Base-by-base conservation (phyloP, 2,888 invertebrate species). In the Chaetoderma sp. region DNA sequence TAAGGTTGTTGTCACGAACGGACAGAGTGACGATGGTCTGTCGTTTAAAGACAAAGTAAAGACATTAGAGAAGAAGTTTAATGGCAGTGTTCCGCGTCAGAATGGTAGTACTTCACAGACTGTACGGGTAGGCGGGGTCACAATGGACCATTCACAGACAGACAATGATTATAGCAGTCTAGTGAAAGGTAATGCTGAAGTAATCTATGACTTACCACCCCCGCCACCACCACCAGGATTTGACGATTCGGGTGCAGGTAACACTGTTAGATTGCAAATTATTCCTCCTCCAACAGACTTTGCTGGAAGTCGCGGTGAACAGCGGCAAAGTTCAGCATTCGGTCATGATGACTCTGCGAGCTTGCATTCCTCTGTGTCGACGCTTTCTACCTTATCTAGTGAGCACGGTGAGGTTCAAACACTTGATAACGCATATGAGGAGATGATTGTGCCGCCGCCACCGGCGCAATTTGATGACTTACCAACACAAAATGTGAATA, bases 331-430 rank as follows among this genome's bases (percentile, higher is more conserved):
- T 39, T 71, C 75, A 16, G 73, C 74, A 45, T 76, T 76, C 55
- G 67, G 74, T 5, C 74, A 75, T 25, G 78, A 78, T 49, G 82
- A 83, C 60, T 73, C 79, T 23, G 79, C 77, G 33, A 83, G 83
- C 68, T 68, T 79, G 60, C 79, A 80, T 33, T 83, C 83, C 1
- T 82, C 83, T 6, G 71, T 80, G 23, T 83, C 83, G 23, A 80
- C 83, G 2, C 68, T 82, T 28, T 82, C 81, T 28, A 81, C 82
- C 6, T 65, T 82, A 42, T 83, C 83, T 33, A 79, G 78, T 54
- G 78, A 79, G 61, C 77, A 76, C n/a, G 77, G 77, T 27, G 79
- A 81, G 49, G 66, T 67, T 36, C 47, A 30, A 16, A 30, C 32
- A 18, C 45, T 47, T 23, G 32, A 62, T 64, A 25, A 64, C 68